Evolutionary conservation across 1,140 invertebrate species (phyloP).

Genomic region (Liolophura sinensis): DNA sequence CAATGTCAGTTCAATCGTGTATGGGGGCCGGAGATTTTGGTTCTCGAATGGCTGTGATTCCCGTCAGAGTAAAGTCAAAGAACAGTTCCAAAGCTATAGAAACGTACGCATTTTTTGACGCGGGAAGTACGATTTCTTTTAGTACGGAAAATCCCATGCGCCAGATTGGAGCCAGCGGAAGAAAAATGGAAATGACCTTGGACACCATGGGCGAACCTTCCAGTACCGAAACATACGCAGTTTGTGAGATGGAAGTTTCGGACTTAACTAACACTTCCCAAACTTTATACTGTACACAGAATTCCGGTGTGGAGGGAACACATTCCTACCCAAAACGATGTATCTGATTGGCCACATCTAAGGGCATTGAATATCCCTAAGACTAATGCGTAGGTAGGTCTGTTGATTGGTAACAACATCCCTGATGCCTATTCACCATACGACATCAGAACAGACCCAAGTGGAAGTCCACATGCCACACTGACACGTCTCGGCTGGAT

Average conservation of each 20-base stretch:
- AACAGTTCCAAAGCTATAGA: background rate
- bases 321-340: background rate
- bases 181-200: constrained; percentile 2
- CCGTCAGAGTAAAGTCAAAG: background rate
- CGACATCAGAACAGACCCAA: background rate
- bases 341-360: constrained; percentile 7
- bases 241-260: background rate
- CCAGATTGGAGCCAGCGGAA: background rate
- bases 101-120: constrained; percentile 6
- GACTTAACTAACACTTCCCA: background rate
- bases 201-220: constrained; percentile 3
- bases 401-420: too few species aligned
- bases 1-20: background rate
- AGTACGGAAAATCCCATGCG: background rate
- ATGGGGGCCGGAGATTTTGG: background rate
- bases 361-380: background rate
- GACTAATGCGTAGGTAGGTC: too few species aligned
- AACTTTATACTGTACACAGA: background rate
- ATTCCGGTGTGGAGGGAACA: constrained; percentile 9
- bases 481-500: constrained; percentile 4
- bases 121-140: constrained; percentile 2
- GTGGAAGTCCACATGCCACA: background rate
- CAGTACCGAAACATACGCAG: background rate
- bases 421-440: background rate
- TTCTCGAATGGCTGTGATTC: background rate